These are phyloP conservation scores for Stegana nigrithorax DNA, from an alignment of 2,888 invertebrate species.

Conservation along the genomic window DNA sequence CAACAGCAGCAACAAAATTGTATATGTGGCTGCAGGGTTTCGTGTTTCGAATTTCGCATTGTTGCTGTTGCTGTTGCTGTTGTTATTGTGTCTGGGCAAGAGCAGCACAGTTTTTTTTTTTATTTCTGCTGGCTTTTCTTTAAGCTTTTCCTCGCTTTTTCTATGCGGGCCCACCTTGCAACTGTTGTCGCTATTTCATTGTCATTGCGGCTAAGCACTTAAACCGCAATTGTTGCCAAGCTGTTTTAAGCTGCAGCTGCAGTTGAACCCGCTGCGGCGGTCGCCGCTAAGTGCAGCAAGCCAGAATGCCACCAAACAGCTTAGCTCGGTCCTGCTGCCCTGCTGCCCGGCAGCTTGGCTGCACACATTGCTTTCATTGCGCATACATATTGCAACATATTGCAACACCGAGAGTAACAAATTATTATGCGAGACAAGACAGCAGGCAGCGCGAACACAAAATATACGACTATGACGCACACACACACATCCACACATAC, in stretches of 20 bases:
- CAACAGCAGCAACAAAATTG: constrained; percentile 17
- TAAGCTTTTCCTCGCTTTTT: neutral
- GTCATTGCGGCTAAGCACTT: constrained; percentile 5
- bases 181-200: neutral
- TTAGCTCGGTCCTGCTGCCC: too few relatives aligned
- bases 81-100: constrained; percentile 10
- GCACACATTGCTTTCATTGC: neutral
- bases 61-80: neutral
- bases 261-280: constrained; percentile 13
- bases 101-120: neutral
- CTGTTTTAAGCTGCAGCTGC: constrained; percentile 9
- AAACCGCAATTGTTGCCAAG: constrained; percentile 12
- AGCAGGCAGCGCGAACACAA: neutral
- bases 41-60: neutral
- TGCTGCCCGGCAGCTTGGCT: too few relatives aligned
- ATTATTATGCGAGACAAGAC: constrained; percentile 3
- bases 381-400: constrained; percentile 9
- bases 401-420: constrained; percentile 15
- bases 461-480: neutral
- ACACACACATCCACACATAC: neutral
- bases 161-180: too few relatives aligned
- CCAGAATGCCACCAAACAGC: neutral
- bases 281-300: neutral
- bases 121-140: neutral
- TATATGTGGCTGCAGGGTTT: neutral